Evolutionary conservation across 2,113 vertebrate genomes (phyloP).

Genomic region (Cryptotis parvus): DNA sequence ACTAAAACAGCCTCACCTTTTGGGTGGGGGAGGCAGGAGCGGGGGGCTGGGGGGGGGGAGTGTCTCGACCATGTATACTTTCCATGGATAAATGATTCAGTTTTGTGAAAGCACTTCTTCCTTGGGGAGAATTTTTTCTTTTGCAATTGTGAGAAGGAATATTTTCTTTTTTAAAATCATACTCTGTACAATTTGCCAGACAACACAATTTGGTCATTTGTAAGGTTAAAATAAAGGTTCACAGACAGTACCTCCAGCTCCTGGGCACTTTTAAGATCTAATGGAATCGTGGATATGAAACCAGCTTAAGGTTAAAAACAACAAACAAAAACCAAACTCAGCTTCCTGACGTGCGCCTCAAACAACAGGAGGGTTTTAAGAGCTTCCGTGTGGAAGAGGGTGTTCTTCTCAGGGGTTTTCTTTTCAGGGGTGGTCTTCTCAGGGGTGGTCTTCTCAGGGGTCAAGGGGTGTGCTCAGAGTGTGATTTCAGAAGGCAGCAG

Average conservation of each 20-base stretch:
- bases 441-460: neutral
- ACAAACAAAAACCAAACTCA: no score
- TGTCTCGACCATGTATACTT: conserved; percentile 30
- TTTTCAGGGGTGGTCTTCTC: no score
- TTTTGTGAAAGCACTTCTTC: conserved; percentile 39
- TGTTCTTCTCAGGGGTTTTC: neutral
- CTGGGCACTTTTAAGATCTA: conserved; percentile 3
- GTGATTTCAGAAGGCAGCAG: neutral
- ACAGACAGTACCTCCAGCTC: conserved; percentile 15
- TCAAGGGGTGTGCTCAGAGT: neutral
- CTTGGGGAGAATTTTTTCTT: neutral
- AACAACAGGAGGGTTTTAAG: neutral
- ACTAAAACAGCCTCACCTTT: neutral
- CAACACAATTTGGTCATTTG: conserved; percentile 36
- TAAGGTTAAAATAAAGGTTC: conserved; percentile 33
- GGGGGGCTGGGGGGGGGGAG: no score
- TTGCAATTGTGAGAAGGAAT: conserved; percentile 3
- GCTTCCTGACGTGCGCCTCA: neutral
- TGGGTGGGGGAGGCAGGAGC: neutral
- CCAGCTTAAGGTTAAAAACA: neutral
- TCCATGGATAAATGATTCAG: neutral
- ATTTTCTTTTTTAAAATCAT: neutral
- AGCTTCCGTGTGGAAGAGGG: neutral
- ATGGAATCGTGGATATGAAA: conserved; percentile 35
- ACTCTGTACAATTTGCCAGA: neutral